Percentiles rank a stretch among this genome's conserved stretches.
These are phyloP conservation scores for Poecile montanus DNA, from an alignment of 2,797 vertebrate species.

Conservation along the genomic window DNA sequence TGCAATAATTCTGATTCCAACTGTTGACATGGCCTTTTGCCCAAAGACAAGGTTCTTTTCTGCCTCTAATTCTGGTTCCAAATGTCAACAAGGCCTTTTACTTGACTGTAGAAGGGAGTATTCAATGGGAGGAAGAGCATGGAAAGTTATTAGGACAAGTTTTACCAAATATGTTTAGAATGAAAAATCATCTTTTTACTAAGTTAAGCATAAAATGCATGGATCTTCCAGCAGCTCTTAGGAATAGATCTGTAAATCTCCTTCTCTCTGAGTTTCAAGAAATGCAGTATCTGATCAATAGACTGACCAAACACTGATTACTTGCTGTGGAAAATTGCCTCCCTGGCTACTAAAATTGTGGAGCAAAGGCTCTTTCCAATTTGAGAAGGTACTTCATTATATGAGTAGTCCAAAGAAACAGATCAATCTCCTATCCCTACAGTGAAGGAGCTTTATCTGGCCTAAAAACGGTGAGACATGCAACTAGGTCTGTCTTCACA, in stretches of 20 bases:
- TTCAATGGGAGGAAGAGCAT: background rate
- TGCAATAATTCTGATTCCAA: background rate
- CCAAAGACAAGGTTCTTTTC: background rate
- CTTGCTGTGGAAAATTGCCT: conserved; percentile 37
- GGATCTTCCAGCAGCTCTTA: background rate
- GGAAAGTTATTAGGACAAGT: background rate
- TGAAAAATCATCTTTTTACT: background rate
- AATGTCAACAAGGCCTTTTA: background rate
- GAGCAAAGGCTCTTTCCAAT: conserved; percentile 20
- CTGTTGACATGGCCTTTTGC: background rate
- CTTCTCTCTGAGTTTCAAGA: conserved; percentile 3
- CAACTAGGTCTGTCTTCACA: background rate
- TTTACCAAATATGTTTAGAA: background rate
- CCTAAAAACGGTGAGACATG: background rate
- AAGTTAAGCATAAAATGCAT: background rate
- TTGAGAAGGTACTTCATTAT: conserved; percentile 4
- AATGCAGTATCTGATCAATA: conserved; percentile 40
- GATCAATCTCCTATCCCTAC: background rate
- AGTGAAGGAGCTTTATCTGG: background rate
- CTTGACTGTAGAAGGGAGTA: background rate
- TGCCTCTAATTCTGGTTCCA: background rate
- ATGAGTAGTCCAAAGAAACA: background rate
- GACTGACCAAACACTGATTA: conserved; percentile 44
- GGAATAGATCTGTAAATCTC: conserved; percentile 19
- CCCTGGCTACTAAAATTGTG: background rate